Evolutionary conservation across 2,797 vertebrate genomes (phyloP).

Genomic region (Catostomus latipinnis): DNA sequence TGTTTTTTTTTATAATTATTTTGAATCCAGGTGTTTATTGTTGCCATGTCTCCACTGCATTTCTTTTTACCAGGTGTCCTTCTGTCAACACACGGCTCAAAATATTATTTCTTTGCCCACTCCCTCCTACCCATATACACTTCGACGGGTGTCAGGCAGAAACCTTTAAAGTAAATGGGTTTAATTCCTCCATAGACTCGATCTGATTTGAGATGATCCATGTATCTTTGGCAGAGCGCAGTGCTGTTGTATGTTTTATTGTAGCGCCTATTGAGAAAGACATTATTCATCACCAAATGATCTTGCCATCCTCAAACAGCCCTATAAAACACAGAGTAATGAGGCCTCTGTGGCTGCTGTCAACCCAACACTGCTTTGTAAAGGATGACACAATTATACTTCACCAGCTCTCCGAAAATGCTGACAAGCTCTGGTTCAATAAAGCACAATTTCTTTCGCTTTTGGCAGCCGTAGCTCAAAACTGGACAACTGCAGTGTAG

Average conservation of each 20-base stretch:
- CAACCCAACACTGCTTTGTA: slow-evolving; percentile 81
- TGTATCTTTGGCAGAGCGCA: slow-evolving; percentile 67
- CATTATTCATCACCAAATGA: slow-evolving; percentile 78
- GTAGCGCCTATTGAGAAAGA: slow-evolving; percentile 76
- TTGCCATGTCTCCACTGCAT: not conserved
- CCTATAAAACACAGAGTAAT: slow-evolving; percentile 80
- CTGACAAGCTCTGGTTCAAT: slow-evolving; percentile 82
- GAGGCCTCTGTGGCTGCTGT: slow-evolving; percentile 79
- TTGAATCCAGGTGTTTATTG: not conserved
- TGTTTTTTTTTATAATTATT: too few relatives aligned
- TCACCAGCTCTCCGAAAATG: slow-evolving; percentile 81
- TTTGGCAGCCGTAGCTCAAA: slow-evolving; percentile 72
- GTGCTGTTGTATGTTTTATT: slow-evolving; percentile 73
- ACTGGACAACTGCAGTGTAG: slow-evolving; percentile 55
- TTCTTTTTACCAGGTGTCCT: too few relatives aligned
- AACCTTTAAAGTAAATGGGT: slow-evolving; percentile 73
- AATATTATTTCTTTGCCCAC: slow-evolving; percentile 48
- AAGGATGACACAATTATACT: slow-evolving; percentile 86
- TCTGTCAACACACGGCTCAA: not conserved
- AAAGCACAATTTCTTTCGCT: slow-evolving; percentile 75
- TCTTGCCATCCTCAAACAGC: slow-evolving; percentile 66
- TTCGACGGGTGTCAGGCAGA: slow-evolving; percentile 75
- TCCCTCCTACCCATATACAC: slow-evolving; percentile 61
- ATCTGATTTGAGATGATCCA: slow-evolving; percentile 81
- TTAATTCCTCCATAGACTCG: slow-evolving; percentile 78